A percentile compares a stretch with the other conserved stretches of the same genome.
phyloP scores from a whole-genome alignment of 2,797 vertebrate species.

The Zenarchopterus dispar region DNA sequence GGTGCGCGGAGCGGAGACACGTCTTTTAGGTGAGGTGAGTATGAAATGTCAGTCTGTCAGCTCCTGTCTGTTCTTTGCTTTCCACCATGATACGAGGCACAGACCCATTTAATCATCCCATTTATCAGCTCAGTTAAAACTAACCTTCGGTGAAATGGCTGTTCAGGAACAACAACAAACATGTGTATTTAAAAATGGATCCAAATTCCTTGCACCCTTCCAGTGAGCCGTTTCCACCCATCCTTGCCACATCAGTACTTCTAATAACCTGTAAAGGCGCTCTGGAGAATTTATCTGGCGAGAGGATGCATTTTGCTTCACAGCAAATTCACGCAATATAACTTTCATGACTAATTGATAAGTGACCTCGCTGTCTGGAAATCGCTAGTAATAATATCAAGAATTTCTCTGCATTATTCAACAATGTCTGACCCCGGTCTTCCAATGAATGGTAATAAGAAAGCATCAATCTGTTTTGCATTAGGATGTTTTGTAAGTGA shows the following conservation, averaged over 20 bases:
- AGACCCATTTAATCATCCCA: slow-evolving; percentile 21
- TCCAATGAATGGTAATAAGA: slow-evolving; percentile 23
- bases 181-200: not conserved
- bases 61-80: slow-evolving; percentile 44
- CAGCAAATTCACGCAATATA: not conserved
- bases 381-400: slow-evolving; percentile 37
- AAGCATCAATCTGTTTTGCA: slow-evolving; percentile 34
- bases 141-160: slow-evolving; percentile 17
- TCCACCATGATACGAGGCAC: slow-evolving; percentile 9
- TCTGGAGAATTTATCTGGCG: not conserved
- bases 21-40: slow-evolving; percentile 55
- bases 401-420: slow-evolving; percentile 59
- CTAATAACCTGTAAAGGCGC: not conserved
- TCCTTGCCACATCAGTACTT: not conserved
- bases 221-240: not conserved
- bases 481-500: slow-evolving; percentile 33
- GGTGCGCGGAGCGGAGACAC: slow-evolving; percentile 31
- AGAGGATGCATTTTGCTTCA: not conserved
- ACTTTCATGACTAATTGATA: slow-evolving; percentile 18
- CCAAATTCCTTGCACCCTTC: not conserved
- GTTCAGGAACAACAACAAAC: slow-evolving; percentile 13
- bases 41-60: slow-evolving; percentile 73
- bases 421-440: slow-evolving; percentile 30
- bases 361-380: slow-evolving; percentile 32
- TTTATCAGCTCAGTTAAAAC: slow-evolving; percentile 21